Evolutionary conservation across 2,113 vertebrate species (phyloP).

Genomic region (Xiphophorus maculatus): DNA sequence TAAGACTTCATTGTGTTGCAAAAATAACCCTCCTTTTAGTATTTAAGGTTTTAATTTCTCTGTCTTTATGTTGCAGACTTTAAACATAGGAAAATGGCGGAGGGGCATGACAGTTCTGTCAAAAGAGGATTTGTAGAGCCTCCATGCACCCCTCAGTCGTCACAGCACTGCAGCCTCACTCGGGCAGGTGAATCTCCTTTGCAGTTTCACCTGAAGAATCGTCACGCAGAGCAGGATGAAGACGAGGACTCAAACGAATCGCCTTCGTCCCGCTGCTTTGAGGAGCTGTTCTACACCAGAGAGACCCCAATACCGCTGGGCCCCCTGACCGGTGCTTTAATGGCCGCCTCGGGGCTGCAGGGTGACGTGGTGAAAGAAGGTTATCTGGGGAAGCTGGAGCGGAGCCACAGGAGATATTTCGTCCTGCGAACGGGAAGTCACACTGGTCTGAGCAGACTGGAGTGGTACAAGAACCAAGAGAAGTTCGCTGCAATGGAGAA

Average conservation of each 20-base stretch:
- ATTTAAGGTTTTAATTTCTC: neutral
- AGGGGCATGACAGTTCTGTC: neutral
- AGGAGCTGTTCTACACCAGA: constrained; percentile 47
- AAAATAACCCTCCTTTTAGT: neutral
- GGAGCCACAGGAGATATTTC: constrained; percentile 57
- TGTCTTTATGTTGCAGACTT: constrained; percentile 27
- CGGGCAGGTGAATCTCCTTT: neutral
- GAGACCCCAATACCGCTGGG: constrained; percentile 6
- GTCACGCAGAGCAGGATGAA: neutral
- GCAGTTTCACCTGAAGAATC: neutral
- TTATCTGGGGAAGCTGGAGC: constrained; percentile 64
- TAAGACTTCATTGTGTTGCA: too few relatives aligned
- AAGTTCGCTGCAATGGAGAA: constrained; percentile 50
- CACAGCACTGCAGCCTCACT: constrained; percentile 5
- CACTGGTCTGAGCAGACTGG: constrained; percentile 63
- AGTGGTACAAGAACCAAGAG: constrained; percentile 70
- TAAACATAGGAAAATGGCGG: constrained; percentile 19
- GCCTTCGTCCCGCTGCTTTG: constrained; percentile 3
- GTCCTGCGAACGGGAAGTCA: constrained; percentile 69
- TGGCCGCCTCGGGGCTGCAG: neutral
- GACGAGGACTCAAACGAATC: neutral
- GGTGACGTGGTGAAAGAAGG: constrained; percentile 61
- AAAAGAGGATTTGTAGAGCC: neutral
- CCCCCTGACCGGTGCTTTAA: constrained; percentile 36
- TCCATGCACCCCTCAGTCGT: neutral